Evolutionary conservation across 2,888 invertebrate species (phyloP).

Genomic region (Hirudinaria manillensis): DNA sequence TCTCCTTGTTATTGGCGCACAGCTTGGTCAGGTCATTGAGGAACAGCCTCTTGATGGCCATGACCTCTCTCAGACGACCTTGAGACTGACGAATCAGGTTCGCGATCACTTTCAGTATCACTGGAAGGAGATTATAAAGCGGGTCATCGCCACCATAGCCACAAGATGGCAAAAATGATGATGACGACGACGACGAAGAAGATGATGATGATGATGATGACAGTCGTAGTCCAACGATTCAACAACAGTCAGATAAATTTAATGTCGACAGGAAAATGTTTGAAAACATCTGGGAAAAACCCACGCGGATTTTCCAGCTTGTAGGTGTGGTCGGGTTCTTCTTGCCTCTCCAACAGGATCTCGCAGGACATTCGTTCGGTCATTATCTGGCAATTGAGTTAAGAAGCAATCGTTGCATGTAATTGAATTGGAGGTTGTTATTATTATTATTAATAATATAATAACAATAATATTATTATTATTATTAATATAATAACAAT

Average conservation of each 20-base stretch:
- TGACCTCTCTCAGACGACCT: slow-evolving; percentile 59
- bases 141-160: not conserved
- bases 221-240: no score
- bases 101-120: slow-evolving; percentile 97
- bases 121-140: slow-evolving; percentile 56
- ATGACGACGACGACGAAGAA: not conserved
- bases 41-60: slow-evolving; percentile 74
- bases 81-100: slow-evolving; percentile 85
- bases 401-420: not conserved
- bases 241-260: no score
- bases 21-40: slow-evolving; percentile 95
- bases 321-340: slow-evolving; percentile 89
- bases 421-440: not conserved
- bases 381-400: slow-evolving; percentile 65
- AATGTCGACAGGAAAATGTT: no score
- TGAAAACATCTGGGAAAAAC: slow-evolving; percentile 45
- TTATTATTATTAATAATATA: no score
- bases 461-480: no score
- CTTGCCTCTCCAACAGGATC: slow-evolving; percentile 76
- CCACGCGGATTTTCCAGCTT: slow-evolving; percentile 91
- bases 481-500: no score
- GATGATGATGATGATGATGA: not conserved
- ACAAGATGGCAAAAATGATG: not conserved
- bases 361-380: slow-evolving; percentile 94
- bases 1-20: slow-evolving; percentile 93